A percentile compares a stretch with the other conserved stretches of the same genome.
Conservation (phyloP, 2,797 vertebrate species). For the Spheniscus humboldti region DNA sequence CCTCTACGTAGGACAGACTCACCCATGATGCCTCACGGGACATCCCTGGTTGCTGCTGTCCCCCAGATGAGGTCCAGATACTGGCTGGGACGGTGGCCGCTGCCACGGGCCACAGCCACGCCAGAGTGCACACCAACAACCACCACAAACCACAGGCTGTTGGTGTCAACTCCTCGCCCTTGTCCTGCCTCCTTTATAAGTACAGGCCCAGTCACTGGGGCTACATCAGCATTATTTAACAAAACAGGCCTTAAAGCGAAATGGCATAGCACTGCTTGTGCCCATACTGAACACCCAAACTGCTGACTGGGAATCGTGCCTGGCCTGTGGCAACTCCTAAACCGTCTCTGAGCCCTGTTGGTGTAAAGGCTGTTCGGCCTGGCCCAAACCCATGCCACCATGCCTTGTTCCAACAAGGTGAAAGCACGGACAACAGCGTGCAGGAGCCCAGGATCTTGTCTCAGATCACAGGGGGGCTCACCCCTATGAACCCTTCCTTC, state of each 20-base stretch:
- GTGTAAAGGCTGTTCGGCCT: background rate
- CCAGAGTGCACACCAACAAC: background rate
- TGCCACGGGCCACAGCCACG: background rate
- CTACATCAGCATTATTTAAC: background rate
- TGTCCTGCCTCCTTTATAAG: background rate
- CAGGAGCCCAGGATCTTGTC: background rate
- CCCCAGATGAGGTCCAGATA: background rate
- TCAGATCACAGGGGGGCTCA: rapidly evolving
- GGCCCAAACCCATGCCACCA: background rate
- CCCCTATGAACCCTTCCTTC: background rate
- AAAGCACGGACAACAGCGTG: rapidly evolving
- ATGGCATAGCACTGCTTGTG: rapidly evolving
- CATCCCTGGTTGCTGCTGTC: background rate
- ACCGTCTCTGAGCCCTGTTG: background rate
- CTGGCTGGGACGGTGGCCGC: rapidly evolving
- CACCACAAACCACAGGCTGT: background rate
- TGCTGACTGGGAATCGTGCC: rapidly evolving
- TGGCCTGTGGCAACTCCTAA: background rate
- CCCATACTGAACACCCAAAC: background rate
- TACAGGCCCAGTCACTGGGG: too few species aligned
- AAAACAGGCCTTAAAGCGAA: background rate
- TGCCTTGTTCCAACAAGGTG: background rate
- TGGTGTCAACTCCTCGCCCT: background rate
- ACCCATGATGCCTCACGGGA: background rate
- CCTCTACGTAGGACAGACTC: background rate